phyloP scores from a whole-genome alignment of 2,888 invertebrate genomes.

The Aradus depressus region DNA sequence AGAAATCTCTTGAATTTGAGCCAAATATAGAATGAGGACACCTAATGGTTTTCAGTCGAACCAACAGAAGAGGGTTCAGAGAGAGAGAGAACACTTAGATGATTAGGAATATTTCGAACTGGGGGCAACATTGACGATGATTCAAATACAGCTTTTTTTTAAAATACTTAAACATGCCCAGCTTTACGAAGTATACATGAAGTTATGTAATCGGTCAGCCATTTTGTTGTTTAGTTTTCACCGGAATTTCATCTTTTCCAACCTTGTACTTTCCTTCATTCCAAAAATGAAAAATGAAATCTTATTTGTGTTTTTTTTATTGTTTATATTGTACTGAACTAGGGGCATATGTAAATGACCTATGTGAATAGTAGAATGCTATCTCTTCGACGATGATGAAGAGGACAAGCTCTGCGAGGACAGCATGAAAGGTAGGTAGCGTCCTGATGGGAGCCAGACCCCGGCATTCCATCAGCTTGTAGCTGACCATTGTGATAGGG shows the following conservation, averaged over 20 bases:
- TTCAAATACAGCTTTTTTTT: too few species aligned
- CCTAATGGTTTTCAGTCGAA: too few species aligned
- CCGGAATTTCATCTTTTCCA: not conserved
- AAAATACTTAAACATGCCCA: too few species aligned
- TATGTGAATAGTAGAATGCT: slow-evolving; percentile 74
- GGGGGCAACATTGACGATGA: too few species aligned
- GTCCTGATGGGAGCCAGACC: slow-evolving; percentile 54
- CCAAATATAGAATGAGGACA: too few species aligned
- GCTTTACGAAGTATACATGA: too few species aligned
- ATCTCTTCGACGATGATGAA: slow-evolving; percentile 67
- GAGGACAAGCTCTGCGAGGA: slow-evolving; percentile 57
- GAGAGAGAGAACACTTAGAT: not conserved
- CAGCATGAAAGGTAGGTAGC: slow-evolving; percentile 68
- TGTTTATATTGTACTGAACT: not conserved
- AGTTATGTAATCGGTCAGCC: too few species aligned
- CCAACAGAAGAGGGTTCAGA: not conserved
- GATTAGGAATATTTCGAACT: too few species aligned
- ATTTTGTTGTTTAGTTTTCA: too few species aligned
- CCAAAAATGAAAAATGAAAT: not conserved
- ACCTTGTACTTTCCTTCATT: not conserved
- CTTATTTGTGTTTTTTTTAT: not conserved
- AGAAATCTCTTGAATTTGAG: too few species aligned
- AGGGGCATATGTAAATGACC: slow-evolving; percentile 39
- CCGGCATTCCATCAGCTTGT: slow-evolving; percentile 51
- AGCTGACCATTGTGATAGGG: slow-evolving; percentile 50